Percentiles rank a stretch among this genome's conserved stretches.
These are phyloP conservation scores for Phortica okadai DNA, from an alignment of 2,888 invertebrate genomes.

Conservation along the genomic window DNA sequence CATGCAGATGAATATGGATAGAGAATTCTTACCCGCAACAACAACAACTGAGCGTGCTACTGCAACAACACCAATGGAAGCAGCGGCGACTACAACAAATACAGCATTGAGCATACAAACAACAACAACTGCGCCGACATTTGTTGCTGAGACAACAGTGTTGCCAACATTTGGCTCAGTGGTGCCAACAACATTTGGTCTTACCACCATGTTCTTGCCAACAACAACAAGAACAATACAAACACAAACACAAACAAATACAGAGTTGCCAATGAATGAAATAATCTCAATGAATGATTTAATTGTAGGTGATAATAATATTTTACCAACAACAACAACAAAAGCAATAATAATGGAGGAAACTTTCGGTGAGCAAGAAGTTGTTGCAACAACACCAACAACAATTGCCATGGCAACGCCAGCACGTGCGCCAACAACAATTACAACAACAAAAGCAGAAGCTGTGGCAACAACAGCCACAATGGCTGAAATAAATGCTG, in stretches of 20 bases:
- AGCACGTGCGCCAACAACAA: background rate
- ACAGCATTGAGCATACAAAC: background rate
- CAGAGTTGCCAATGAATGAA: too few species aligned
- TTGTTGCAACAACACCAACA: slow-evolving; percentile 17
- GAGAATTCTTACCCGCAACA: too few species aligned
- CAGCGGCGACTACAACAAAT: slow-evolving; percentile 11
- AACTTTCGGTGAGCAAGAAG: too few species aligned
- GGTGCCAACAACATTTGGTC: too few species aligned
- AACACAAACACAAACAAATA: slow-evolving; percentile 28
- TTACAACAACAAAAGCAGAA: background rate
- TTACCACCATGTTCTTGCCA: too few species aligned
- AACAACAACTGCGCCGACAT: slow-evolving; percentile 26
- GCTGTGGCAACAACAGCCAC: background rate
- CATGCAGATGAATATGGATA: background rate
- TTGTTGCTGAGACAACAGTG: background rate
- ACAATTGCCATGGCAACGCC: background rate
- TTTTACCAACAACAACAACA: slow-evolving; percentile 14
- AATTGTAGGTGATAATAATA: too few species aligned
- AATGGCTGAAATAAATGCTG: too few species aligned
- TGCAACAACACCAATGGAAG: slow-evolving; percentile 16
- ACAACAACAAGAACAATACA: slow-evolving; percentile 11
- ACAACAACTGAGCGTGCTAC: background rate
- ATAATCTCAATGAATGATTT: too few species aligned
- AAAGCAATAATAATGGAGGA: background rate
- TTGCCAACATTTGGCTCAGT: too few species aligned